Evolutionary conservation across 2,113 vertebrate species (phyloP).

Genomic region (Entomyzon cyanotis): DNA sequence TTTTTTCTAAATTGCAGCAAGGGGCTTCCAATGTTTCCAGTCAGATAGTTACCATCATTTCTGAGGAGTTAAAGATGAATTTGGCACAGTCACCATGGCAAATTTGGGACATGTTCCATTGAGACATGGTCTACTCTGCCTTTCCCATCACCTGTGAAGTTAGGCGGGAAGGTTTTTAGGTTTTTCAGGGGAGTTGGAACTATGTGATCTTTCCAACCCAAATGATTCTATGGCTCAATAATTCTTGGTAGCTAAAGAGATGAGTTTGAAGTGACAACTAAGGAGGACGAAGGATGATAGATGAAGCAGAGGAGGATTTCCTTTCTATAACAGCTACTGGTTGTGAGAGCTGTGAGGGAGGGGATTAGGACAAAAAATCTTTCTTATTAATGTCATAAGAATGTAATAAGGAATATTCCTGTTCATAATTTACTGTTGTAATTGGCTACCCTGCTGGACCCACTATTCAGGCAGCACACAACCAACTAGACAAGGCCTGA

Average conservation of each 20-base stretch:
- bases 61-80: not conserved
- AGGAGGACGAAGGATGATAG: not conserved
- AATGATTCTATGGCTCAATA: not conserved
- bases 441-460: not conserved
- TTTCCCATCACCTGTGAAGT: not conserved
- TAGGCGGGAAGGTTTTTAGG: not conserved
- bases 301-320: not conserved
- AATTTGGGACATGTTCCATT: not conserved
- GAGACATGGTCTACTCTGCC: not conserved
- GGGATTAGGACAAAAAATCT: not conserved
- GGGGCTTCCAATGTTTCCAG: not conserved
- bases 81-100: not conserved
- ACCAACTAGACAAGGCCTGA: not conserved
- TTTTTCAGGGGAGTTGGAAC: not conserved
- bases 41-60: not conserved
- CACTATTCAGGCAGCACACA: not conserved
- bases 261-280: not conserved
- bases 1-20: not conserved
- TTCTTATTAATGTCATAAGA: not conserved
- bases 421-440: not conserved
- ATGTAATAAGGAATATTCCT: not conserved
- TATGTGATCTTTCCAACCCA: fast-evolving
- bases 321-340: not conserved
- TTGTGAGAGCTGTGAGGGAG: not conserved
- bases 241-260: not conserved